Percentiles rank a stretch among this genome's conserved stretches.
phyloP scores from a whole-genome alignment of 2,888 invertebrate species.

The Morpho helenor region DNA sequence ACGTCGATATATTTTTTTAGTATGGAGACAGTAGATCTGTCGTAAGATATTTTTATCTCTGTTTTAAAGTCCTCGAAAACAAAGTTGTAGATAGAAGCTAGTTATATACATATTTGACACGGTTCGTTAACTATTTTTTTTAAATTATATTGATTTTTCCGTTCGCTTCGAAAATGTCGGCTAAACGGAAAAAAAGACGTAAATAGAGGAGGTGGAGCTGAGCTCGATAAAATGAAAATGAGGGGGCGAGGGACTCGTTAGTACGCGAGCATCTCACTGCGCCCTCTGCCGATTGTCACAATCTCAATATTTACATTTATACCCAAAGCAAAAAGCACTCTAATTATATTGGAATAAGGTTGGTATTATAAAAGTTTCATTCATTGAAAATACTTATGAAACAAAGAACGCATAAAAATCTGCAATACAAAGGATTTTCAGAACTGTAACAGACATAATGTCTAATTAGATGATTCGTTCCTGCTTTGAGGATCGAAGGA shows the following conservation, averaged over 20 bases:
- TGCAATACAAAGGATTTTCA: conserved; percentile 72
- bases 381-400: conserved; percentile 53
- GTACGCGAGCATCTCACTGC: conserved; percentile 51
- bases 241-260: conserved; percentile 63
- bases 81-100: no score
- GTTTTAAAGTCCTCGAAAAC: no score
- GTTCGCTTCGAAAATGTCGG: conserved; percentile 46
- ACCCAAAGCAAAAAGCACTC: conserved; percentile 36
- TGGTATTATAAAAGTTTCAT: conserved; percentile 29
- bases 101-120: neutral
- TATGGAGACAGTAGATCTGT: no score
- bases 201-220: conserved; percentile 36
- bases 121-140: neutral
- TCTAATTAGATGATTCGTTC: conserved; percentile 69
- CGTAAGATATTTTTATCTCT: no score
- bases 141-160: conserved; percentile 5
- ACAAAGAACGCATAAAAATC: conserved; percentile 72
- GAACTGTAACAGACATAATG: conserved; percentile 69
- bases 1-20: no score
- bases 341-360: conserved; percentile 36
- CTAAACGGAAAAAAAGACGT: conserved; percentile 47
- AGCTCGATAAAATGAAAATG: conserved; percentile 65
- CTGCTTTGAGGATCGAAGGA: conserved; percentile 37
- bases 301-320: conserved; percentile 52
- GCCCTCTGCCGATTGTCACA: conserved; percentile 61